phyloP scores from a whole-genome alignment of 1,140 invertebrate genomes.

The Microplitis mediator region DNA sequence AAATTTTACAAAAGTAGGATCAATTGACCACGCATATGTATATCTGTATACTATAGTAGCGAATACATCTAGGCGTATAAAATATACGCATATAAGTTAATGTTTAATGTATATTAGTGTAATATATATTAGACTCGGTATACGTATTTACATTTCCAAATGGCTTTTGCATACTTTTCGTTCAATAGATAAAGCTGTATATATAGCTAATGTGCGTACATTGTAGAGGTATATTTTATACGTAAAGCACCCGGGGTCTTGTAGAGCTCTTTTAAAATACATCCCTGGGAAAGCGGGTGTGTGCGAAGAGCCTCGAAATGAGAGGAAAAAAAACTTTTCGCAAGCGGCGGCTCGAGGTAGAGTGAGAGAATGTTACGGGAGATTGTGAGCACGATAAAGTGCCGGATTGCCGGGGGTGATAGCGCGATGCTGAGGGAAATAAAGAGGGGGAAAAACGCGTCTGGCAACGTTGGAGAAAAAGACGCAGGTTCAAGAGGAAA shows the following conservation, averaged over 20 bases:
- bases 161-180: not conserved
- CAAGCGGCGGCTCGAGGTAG: not conserved
- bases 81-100: no score
- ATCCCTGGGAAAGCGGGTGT: conserved; percentile 41
- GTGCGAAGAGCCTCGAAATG: conserved; percentile 29
- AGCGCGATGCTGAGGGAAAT: conserved; percentile 3
- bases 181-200: not conserved
- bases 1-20: no score
- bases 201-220: not conserved
- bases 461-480: conserved; percentile 31
- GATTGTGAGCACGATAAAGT: conserved; percentile 8
- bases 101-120: no score
- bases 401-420: not conserved
- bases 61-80: no score
- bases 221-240: conserved; percentile 2
- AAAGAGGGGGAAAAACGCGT: conserved; percentile 14
- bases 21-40: no score
- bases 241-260: conserved; percentile 32
- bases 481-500: conserved; percentile 26
- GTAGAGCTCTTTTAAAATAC: conserved; percentile 49
- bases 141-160: not conserved
- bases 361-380: not conserved
- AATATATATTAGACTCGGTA: not conserved
- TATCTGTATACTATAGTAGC: no score
- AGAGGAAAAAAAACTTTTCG: conserved; percentile 32